Evolutionary conservation across 2,113 vertebrate genomes (phyloP), one percentile per base, ranked within the genome.

Genomic region (Pteruthius melanotis): DNA sequence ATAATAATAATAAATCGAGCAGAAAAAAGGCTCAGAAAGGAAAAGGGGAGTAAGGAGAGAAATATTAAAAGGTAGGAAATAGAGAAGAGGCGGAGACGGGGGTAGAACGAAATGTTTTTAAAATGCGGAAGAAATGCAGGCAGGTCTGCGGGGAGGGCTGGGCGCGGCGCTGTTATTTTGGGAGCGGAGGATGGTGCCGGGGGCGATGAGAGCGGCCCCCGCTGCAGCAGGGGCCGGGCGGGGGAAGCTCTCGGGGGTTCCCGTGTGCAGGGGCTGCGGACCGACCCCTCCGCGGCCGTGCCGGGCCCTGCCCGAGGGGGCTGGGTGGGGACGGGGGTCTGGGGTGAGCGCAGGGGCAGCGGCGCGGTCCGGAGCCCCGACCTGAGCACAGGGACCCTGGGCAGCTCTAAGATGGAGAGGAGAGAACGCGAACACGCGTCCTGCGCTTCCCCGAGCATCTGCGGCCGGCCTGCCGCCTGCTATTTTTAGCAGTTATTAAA

Each of bases 391-490:
- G 10, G 12, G 7, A 2, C 7, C 45, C 68, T 2, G 22, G 52
- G 27, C 74, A 30, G 81, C 17, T 18, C 3, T 9, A 15, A 3
- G 45, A 13, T 14, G 60, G 33, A 13, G 83, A 15, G 80, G 26
- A 4, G 50, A 10, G 30, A 3, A 6, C 0, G 1, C 7, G 13
- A 7, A 2, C 1, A 7, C 40, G 54, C 31, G 3, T 10, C 22
- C 52, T 18, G 65, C 57, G 49, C 39, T 33, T 63, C 60, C 56
- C 84, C 24, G 40, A 8, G 49, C 57, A 17, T 80, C 95, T 14
- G 89, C 91, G 47, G 42, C 35, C 4, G 59, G 85, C 88, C 75
- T 85, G 9, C 56, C 42, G 5, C 47, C 77, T 22, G 13, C 82
- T 76, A 27, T 65, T 74, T 92, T 90, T 90, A 80, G 82, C 75